Conservation (phyloP, 2,113 vertebrate species). For the Mobula birostris region DNA sequence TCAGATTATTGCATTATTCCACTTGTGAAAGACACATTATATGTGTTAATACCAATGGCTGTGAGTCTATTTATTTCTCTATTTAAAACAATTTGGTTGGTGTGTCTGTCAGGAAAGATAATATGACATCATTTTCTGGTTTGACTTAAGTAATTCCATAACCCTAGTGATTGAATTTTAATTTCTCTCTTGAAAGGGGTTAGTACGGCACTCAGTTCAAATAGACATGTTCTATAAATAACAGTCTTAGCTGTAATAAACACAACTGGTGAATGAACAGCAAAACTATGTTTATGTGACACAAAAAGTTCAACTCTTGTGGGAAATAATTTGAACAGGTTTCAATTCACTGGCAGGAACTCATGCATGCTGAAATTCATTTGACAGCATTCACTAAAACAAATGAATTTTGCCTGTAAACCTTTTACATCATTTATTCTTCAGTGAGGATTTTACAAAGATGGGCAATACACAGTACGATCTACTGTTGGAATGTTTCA, state of each 20-base stretch:
- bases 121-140: no score
- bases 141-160: no score
- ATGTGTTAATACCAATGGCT: neutral
- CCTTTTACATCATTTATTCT: neutral
- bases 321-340: neutral
- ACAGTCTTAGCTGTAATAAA: no score
- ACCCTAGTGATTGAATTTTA: no score
- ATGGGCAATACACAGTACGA: neutral
- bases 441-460: neutral
- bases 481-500: neutral
- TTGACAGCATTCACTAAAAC: neutral
- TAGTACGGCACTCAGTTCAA: no score
- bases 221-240: no score
- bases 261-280: no score
- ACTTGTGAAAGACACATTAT: neutral
- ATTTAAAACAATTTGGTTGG: no score
- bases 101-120: no score
- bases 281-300: no score
- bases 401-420: neutral
- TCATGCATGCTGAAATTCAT: neutral
- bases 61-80: no score
- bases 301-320: neutral
- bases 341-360: neutral
- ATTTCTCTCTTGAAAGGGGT: no score
- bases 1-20: neutral